Evolutionary conservation across 2,113 vertebrate species (phyloP), one percentile per base, ranked within the genome.

Genomic region (Syngnathus floridae): DNA sequence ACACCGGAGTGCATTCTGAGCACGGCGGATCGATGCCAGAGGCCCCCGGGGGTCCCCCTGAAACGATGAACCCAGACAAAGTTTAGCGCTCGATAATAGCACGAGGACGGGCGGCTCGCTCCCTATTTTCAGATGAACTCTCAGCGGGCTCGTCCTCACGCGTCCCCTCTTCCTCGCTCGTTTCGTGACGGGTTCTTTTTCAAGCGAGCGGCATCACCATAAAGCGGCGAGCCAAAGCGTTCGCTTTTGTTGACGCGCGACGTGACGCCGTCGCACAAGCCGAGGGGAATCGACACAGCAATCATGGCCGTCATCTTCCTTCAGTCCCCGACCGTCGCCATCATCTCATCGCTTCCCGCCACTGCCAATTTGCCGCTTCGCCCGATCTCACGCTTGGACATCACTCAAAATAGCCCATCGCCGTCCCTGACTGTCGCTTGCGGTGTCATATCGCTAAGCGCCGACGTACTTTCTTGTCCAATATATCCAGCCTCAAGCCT

Each of bases 11-110:
- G 85, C 81, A 84, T 88, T 86, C 79, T 77, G 78, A 85, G 82
- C 66, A 65, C 72, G 74, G 69, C 71, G 26, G 81, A 90, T 91
- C 88, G 79, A 91, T 90, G 84, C 80, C 85, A 67, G 81, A 83
- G 82, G 59, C 87, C 87, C 85, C 83, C 81, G 81, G 86, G 88
- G 87, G 82, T 82, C 80, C 71, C 78, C 69, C 80, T 81, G 82
- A 84, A 83, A 86, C 68, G 69, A 77, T 48, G 85, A 84, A 82
- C 82, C 79, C 88, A 88, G 86, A 89, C 83, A 81, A 79, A 87
- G 87, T 87, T 88, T 85, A 89, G 86, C 62, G 26, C 86, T 87
- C 75, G 62, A 87, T 85, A 86, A 84, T 83, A 88, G 85, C 51
- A 63, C 75, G 72, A 75, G 78, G 71, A 86, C 76, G 77, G 82